phyloP scores from a whole-genome alignment of 2,888 invertebrate genomes.

The Aricia artaxerxes region DNA sequence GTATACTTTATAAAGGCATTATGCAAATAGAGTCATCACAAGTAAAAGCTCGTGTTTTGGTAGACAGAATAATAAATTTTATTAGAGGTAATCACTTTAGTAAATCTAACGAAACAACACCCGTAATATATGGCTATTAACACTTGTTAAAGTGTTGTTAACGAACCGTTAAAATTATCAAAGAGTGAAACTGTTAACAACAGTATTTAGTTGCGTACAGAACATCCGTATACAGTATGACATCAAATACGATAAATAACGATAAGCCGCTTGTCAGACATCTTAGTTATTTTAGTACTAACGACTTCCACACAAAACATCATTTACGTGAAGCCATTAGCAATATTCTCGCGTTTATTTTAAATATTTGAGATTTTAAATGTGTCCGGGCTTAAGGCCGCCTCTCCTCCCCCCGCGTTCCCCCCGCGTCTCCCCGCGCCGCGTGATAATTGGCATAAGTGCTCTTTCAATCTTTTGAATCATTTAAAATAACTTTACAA shows the following conservation, averaged over 20 bases:
- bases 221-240: not conserved
- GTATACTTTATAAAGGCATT: constrained; percentile 15
- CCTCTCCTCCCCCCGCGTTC: not conserved
- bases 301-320: constrained; percentile 52
- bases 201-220: not conserved
- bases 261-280: constrained; percentile 2
- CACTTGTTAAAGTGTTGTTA: not conserved
- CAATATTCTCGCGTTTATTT: constrained; percentile 50
- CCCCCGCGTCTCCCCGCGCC: not conserved
- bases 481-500: constrained; percentile 68
- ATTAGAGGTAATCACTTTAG: not conserved
- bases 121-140: too few species aligned
- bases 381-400: constrained; percentile 40
- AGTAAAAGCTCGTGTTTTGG: not conserved
- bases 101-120: not conserved
- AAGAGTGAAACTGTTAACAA: not conserved
- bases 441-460: constrained; percentile 60
- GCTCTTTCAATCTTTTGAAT: constrained; percentile 53
- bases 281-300: constrained; percentile 38
- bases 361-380: constrained; percentile 49
- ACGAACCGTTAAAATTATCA: not conserved
- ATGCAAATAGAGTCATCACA: constrained; percentile 5
- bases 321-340: constrained; percentile 54
- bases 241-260: constrained; percentile 11
- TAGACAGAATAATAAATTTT: not conserved